Conservation (phyloP, 37 sponge, comb jelly and placozoan genomes). For the Dysidea cf. avara region DNA sequence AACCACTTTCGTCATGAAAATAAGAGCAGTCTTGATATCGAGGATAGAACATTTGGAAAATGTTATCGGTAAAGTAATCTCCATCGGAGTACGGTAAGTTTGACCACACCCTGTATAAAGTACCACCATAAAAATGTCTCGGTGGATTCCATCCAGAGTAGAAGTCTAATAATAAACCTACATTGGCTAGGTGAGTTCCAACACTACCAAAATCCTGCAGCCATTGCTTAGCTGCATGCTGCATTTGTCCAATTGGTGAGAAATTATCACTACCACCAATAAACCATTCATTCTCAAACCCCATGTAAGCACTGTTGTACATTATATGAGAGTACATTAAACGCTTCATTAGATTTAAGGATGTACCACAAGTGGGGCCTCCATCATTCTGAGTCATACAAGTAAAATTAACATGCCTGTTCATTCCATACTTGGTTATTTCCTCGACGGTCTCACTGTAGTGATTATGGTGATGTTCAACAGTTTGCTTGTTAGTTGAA, state of each 20-base stretch:
- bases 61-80: constrained; percentile 49
- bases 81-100: constrained; percentile 41
- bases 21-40: constrained; percentile 54
- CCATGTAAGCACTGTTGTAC: constrained; percentile 55
- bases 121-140: constrained; percentile 20
- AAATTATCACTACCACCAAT: constrained; percentile 5
- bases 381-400: constrained; percentile 3
- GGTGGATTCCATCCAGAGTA: constrained; percentile 44
- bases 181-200: constrained; percentile 27
- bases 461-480: neutral
- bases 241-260: constrained; percentile 36
- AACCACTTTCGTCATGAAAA: constrained; percentile 58
- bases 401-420: neutral
- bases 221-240: constrained; percentile 43
- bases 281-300: constrained; percentile 55
- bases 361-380: constrained; percentile 58
- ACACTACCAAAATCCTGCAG: neutral
- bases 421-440: neutral
- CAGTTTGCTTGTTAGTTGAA: neutral
- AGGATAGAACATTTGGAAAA: constrained; percentile 49
- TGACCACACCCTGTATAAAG: constrained; percentile 21
- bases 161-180: constrained; percentile 47
- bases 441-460: too few relatives aligned
- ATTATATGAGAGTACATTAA: constrained; percentile 59
- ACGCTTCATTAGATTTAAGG: constrained; percentile 55